These are phyloP conservation scores for Epistrophe grossulariae DNA, from an alignment of 2,888 invertebrate genomes.

Conservation along the genomic window DNA sequence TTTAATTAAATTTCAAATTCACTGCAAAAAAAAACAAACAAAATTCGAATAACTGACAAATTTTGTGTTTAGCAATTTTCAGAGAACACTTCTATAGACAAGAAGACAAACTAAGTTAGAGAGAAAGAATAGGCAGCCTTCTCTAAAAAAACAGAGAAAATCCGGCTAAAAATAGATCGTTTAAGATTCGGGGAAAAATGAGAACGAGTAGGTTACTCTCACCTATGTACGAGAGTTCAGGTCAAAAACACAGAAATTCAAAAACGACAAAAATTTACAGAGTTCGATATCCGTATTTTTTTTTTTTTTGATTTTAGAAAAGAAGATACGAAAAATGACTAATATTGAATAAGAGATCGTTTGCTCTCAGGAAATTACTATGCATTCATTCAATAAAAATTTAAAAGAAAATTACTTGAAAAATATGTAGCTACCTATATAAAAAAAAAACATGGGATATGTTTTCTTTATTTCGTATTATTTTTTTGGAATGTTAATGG, in stretches of 20 bases:
- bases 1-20: too few species aligned
- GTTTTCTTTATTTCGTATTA: background rate
- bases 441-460: background rate
- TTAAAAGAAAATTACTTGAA: background rate
- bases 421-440: background rate
- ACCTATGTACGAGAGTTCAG: background rate
- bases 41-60: background rate
- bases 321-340: background rate
- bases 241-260: slow-evolving; percentile 11
- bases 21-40: background rate
- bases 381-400: slow-evolving; percentile 24
- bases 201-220: slow-evolving; percentile 18
- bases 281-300: slow-evolving; percentile 1
- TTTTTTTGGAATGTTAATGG: background rate
- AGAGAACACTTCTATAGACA: background rate
- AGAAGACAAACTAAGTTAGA: background rate
- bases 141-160: slow-evolving; percentile 19
- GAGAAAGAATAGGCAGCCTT: background rate
- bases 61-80: background rate
- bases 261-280: background rate
- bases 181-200: slow-evolving; percentile 59
- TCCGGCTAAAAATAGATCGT: slow-evolving; percentile 61
- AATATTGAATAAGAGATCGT: slow-evolving; percentile 11
- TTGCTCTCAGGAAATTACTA: slow-evolving; percentile 3
- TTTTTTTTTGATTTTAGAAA: background rate